Base-by-base conservation (phyloP, 2,888 invertebrate species). In the Drosophila maculinotata region DNA sequence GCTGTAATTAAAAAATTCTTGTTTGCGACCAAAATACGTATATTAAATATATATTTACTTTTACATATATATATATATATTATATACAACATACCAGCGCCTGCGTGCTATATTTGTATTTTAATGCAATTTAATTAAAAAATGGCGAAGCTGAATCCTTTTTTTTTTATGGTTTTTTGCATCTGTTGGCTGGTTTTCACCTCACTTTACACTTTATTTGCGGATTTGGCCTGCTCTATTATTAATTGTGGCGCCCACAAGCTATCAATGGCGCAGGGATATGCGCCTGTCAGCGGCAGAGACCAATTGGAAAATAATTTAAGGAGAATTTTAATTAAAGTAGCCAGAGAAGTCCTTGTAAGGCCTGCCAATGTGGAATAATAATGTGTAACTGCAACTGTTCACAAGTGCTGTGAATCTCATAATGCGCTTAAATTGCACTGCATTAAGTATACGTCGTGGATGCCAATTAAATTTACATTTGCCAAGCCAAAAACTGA, bases 101-200 rank as follows among this genome's bases (percentile, higher is more conserved):
- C 33, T 38, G 51, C 38, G 25, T 52, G 45, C 68, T 17, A 59
- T 28, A 25, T 15, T 44, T 45, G 30, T 14, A 60, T 60, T 74
- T 73, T 74, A 74, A 74, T 81, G 65, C 56, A 74, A 66, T 77
- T 77, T 81, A 77, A 77, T 81, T 77, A 77, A 77, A 77, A 77
- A 74, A 62, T 48, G 47, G 68, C 54, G 62, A 63, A 63, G 59
- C 64, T 54, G 71, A 44, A 64, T 72, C 53, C 51, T 52, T 54
- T 30, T 57, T 65, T 62, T 47, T 58, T 56, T 35, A 3, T 20
- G 10, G 15, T 28, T 23, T 59, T 56, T 41, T 17, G 35, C 36
- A n/a, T 30, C 42, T 14, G 25, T 6, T 36, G 4, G 10, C 33
- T 33, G 33, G 15, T 23, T 56, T 48, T 49, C 17, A 23, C 39